Conservation (phyloP, 2,113 vertebrate genomes). For the Brachirus orientalis region DNA sequence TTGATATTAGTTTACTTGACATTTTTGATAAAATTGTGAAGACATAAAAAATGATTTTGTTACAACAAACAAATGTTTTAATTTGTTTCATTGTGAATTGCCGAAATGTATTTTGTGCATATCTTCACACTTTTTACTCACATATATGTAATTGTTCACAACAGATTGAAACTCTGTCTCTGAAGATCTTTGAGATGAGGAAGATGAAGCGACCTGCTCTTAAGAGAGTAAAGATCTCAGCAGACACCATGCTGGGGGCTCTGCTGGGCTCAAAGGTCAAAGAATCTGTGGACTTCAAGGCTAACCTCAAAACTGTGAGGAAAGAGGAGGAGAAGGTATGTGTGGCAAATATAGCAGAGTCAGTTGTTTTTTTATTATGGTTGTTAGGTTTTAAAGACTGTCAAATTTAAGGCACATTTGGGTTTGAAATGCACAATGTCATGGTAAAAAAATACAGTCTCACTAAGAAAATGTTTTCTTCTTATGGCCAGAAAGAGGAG, state of each 20-base stretch:
- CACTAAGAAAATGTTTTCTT: slow-evolving; percentile 5
- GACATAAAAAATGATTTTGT: too few species aligned
- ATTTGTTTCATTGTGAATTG: too few species aligned
- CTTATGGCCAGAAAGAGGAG: slow-evolving; percentile 72
- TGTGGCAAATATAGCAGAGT: fast-evolving
- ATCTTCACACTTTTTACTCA: too few species aligned
- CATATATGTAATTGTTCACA: neutral
- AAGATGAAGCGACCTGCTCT: slow-evolving; percentile 83
- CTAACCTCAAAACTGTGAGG: slow-evolving; percentile 84
- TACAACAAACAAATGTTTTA: too few species aligned
- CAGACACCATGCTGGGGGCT: slow-evolving; percentile 84
- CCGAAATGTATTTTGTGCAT: too few species aligned
- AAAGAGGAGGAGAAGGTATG: slow-evolving; percentile 83
- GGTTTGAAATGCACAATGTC: too few species aligned
- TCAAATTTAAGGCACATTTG: too few species aligned
- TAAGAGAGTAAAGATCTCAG: slow-evolving; percentile 82
- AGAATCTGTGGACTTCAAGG: slow-evolving; percentile 83
- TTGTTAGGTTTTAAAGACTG: too few species aligned
- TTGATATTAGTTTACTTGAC: neutral
- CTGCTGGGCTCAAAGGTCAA: slow-evolving; percentile 80
- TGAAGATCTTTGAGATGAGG: slow-evolving; percentile 82
- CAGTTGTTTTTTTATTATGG: neutral
- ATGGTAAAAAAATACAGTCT: neutral
- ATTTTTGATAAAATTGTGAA: too few species aligned
- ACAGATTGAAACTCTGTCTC: slow-evolving; percentile 75